These are phyloP conservation scores for Clarias magur DNA, from an alignment of 2,113 vertebrate species.

Conservation along the genomic window DNA sequence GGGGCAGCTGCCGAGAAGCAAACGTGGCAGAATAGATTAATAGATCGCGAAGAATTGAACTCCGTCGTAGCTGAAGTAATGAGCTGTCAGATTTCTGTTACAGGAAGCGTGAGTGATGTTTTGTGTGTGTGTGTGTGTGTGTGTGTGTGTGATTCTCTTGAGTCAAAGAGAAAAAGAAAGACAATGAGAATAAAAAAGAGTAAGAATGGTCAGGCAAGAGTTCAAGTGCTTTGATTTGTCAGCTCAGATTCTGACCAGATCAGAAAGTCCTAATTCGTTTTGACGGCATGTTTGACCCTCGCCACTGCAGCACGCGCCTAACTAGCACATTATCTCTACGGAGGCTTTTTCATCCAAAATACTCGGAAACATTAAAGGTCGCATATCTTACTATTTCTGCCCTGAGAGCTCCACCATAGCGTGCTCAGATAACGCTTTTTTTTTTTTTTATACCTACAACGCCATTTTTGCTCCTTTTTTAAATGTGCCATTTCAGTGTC, in stretches of 20 bases:
- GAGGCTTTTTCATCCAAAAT: neutral
- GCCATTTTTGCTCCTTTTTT: no score
- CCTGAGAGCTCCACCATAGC: no score
- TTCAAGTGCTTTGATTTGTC: constrained; percentile 58
- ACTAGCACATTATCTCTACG: neutral
- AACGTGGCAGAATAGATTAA: constrained; percentile 65
- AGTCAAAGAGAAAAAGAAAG: constrained; percentile 23
- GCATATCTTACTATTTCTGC: no score
- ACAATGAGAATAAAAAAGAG: constrained; percentile 31
- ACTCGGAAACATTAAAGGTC: neutral
- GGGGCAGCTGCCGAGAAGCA: constrained; percentile 53
- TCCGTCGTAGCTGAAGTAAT: constrained; percentile 68
- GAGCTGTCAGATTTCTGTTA: constrained; percentile 65
- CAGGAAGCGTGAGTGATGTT: constrained; percentile 46
- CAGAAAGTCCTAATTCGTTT: constrained; percentile 49
- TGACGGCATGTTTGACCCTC: constrained; percentile 20
- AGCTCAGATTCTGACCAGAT: constrained; percentile 52
- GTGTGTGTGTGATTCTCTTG: neutral
- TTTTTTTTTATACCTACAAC: no score
- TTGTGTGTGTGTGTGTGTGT: constrained; percentile 29
- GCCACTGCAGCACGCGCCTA: neutral
- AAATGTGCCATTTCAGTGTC: no score
- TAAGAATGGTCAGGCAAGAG: constrained; percentile 46
- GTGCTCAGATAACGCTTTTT: no score
- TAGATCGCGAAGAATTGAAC: constrained; percentile 68